Evolutionary conservation across 1,140 invertebrate genomes (phyloP).

Genomic region (Dolichoris vasculosae): DNA sequence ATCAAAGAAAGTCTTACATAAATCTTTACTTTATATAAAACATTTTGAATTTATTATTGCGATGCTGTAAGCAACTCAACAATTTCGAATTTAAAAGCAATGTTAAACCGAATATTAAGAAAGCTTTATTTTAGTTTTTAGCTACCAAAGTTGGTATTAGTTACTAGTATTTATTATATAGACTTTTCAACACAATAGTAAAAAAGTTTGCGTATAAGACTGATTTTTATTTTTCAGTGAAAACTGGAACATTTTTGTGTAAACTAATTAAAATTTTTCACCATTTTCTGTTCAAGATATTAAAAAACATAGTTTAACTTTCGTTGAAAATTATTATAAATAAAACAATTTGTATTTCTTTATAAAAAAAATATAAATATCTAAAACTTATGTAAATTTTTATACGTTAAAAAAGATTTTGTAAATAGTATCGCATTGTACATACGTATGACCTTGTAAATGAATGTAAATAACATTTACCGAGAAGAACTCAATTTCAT

Average conservation of each 20-base stretch:
- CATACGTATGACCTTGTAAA: neutral
- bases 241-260: neutral
- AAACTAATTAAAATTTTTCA: no score
- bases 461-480: neutral
- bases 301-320: neutral
- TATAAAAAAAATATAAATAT: neutral
- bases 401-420: neutral
- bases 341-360: neutral
- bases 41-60: neutral
- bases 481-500: neutral
- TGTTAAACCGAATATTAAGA: neutral
- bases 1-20: no score
- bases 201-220: neutral
- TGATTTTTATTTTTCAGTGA: constrained; percentile 13
- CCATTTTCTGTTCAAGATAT: neutral
- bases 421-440: neutral
- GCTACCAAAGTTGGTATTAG: constrained; percentile 45
- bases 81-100: neutral
- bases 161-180: constrained; percentile 35
- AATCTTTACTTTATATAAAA: no score
- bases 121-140: constrained; percentile 12
- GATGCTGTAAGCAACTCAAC: neutral
- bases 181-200: no score
- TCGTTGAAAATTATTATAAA: neutral
- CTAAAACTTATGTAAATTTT: neutral